Evolutionary conservation across 2,113 vertebrate genomes (phyloP).

Genomic region (Onychostruthus taczanowskii): DNA sequence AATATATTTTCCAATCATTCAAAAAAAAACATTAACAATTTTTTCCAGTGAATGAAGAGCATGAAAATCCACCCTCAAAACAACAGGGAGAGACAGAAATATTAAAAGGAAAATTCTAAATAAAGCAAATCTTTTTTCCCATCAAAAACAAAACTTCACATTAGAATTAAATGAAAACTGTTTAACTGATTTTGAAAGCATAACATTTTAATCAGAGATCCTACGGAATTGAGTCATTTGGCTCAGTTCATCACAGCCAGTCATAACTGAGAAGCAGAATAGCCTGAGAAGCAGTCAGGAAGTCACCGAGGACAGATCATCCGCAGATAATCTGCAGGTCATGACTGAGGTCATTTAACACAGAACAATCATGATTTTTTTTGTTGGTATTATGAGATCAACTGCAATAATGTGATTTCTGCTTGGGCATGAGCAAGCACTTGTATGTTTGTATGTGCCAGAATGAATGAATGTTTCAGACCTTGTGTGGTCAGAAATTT

Average conservation of each 20-base stretch:
- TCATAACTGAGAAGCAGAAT: background rate
- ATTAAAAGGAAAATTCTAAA: constrained; percentile 4
- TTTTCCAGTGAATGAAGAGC: background rate
- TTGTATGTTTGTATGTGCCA: background rate
- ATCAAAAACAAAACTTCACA: background rate
- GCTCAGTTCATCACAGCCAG: background rate
- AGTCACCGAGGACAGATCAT: constrained; percentile 30
- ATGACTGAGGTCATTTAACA: constrained; percentile 29
- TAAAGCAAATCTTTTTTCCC: background rate
- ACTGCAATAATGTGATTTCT: background rate
- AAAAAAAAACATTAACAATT: background rate
- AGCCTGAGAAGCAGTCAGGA: constrained; percentile 6
- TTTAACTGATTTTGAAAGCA: constrained; percentile 9
- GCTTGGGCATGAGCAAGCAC: background rate
- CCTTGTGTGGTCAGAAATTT: background rate
- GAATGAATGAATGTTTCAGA: background rate
- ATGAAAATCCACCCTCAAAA: background rate
- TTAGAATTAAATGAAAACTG: background rate
- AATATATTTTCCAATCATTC: background rate
- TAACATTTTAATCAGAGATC: background rate
- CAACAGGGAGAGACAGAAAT: background rate
- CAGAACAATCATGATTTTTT: constrained; percentile 12
- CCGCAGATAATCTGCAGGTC: constrained; percentile 36
- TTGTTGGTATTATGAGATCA: constrained; percentile 9
- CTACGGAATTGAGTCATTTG: constrained; percentile 24